Conservation (phyloP, 2,797 vertebrate species). For the Dryobates pubescens region DNA sequence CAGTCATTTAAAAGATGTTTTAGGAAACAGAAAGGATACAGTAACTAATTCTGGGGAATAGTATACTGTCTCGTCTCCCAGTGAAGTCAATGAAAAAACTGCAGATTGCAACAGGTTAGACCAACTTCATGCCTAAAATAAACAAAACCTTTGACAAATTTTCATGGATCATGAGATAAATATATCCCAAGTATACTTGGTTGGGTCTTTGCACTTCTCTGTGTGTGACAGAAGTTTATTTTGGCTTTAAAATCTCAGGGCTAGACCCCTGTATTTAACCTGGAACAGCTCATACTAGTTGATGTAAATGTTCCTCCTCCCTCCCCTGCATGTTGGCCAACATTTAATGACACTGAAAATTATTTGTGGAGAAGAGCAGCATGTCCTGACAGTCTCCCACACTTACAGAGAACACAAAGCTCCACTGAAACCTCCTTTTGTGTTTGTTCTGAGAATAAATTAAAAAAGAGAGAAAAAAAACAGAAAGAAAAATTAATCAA, state of each 20-base stretch:
- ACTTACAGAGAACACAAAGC: conserved; percentile 13
- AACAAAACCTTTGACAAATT: not conserved
- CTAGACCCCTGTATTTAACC: not conserved
- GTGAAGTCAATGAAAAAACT: not conserved
- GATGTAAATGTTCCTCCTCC: not conserved
- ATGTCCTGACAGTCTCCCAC: conserved; percentile 18
- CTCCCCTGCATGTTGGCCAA: not conserved
- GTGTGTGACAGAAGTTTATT: not conserved
- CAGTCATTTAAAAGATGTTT: conserved; percentile 17
- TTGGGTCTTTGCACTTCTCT: not conserved
- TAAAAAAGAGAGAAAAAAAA: not conserved
- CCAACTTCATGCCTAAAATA: not conserved
- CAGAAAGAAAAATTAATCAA: conserved; percentile 18
- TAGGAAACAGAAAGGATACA: not conserved
- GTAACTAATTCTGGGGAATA: not conserved
- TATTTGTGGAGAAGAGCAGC: not conserved
- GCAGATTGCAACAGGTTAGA: conserved; percentile 2
- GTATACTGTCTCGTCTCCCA: not conserved
- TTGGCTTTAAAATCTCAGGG: not conserved
- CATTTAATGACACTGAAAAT: conserved; percentile 18
- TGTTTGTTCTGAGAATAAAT: conserved; percentile 41
- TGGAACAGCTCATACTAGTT: not conserved
- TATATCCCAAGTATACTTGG: not conserved
- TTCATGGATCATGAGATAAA: not conserved
- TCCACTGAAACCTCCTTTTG: conserved; percentile 39